phyloP scores from a whole-genome alignment of 2,888 invertebrate genomes.

The Cataglyphis livida region DNA sequence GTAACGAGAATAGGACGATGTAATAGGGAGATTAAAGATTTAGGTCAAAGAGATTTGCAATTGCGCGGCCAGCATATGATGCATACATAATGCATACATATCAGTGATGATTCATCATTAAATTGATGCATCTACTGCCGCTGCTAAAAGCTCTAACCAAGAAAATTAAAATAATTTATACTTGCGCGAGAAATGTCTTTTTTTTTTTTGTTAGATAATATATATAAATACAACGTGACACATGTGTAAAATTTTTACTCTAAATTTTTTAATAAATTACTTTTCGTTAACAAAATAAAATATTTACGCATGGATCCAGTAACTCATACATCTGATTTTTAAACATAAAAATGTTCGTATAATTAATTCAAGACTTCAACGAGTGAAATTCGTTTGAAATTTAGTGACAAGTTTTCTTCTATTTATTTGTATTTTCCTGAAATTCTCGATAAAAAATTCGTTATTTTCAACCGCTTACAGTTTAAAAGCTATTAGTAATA shows the following conservation, averaged over 20 bases:
- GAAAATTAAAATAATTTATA: not conserved
- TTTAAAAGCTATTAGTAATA: slow-evolving; percentile 19
- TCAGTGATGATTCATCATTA: not conserved
- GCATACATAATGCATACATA: not conserved
- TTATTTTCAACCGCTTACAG: not conserved
- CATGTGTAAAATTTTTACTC: not conserved
- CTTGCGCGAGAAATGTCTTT: not conserved
- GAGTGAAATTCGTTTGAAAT: not conserved
- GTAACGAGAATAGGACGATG: slow-evolving; percentile 12
- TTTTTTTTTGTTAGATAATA: not conserved
- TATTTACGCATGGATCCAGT: not conserved
- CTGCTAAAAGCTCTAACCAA: not conserved
- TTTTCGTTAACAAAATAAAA: slow-evolving; percentile 10
- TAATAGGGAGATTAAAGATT: not conserved
- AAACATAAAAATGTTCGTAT: slow-evolving; percentile 12
- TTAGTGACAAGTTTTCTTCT: not conserved
- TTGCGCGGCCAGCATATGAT: not conserved
- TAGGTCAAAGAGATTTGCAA: slow-evolving; percentile 31
- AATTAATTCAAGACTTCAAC: slow-evolving; percentile 16
- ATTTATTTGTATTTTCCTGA: slow-evolving; percentile 13
- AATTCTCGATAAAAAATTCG: not conserved
- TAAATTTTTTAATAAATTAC: slow-evolving; percentile 17
- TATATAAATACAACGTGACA: not conserved
- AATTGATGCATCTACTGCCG: not conserved
- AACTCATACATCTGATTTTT: slow-evolving; percentile 33